Evolutionary conservation across 2,113 vertebrate species (phyloP).

Genomic region (Hippocampus comes): DNA sequence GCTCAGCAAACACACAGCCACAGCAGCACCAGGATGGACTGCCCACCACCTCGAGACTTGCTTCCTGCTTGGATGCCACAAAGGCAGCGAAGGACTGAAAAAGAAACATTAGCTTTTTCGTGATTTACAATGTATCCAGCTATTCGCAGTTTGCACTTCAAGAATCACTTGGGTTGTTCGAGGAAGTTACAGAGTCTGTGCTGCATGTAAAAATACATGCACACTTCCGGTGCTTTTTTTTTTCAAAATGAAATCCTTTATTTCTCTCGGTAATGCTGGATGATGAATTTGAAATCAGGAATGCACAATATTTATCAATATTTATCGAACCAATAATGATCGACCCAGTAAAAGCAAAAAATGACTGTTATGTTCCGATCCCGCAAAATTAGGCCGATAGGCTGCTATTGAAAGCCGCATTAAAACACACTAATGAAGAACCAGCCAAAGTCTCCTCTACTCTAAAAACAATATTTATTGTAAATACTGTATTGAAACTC

Average conservation of each 20-base stretch:
- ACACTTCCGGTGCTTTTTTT: not conserved
- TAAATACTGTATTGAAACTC: too few relatives aligned
- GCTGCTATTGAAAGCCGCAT: too few relatives aligned
- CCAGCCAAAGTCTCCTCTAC: too few relatives aligned
- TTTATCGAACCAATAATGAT: too few relatives aligned
- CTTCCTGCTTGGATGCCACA: slow-evolving; percentile 76
- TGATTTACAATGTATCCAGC: not conserved
- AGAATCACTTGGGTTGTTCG: not conserved
- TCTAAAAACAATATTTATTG: too few relatives aligned
- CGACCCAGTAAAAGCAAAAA: too few relatives aligned
- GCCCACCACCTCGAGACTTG: slow-evolving; percentile 8
- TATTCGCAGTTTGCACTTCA: not conserved
- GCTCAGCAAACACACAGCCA: slow-evolving; percentile 71
- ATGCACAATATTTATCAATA: too few relatives aligned
- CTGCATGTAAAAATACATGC: not conserved
- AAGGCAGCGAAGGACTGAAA: slow-evolving; percentile 84
- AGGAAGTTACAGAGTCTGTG: not conserved
- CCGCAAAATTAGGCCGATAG: too few relatives aligned
- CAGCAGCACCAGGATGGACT: slow-evolving; percentile 81
- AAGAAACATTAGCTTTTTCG: not conserved
- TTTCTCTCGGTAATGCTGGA: not conserved
- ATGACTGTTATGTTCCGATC: too few relatives aligned
- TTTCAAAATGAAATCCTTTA: not conserved
- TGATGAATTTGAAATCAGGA: not conserved
- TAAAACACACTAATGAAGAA: too few relatives aligned